Percentiles rank a stretch among this genome's conserved stretches.
Conservation (phyloP, 2,797 vertebrate species). For the Melanogrammus aeglefinus region DNA sequence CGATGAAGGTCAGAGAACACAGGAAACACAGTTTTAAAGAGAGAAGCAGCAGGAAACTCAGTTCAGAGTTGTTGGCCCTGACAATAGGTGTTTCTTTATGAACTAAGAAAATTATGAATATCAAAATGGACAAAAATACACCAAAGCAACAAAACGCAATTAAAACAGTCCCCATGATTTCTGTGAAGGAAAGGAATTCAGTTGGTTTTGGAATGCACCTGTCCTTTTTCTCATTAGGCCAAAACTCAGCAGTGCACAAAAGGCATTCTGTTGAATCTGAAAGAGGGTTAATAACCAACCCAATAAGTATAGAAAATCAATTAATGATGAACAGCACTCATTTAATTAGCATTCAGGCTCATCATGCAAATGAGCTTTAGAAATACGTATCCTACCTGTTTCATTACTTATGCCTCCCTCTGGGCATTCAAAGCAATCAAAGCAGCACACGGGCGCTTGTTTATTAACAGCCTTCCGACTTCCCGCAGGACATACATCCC, state of each 20-base stretch:
- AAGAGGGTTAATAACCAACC: neutral
- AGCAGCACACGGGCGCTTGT: constrained; percentile 64
- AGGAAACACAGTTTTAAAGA: constrained; percentile 53
- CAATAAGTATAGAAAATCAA: neutral
- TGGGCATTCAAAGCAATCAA: constrained; percentile 65
- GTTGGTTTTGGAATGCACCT: constrained; percentile 58
- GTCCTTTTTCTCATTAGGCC: constrained; percentile 63
- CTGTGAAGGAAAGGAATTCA: constrained; percentile 67
- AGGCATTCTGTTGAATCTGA: constrained; percentile 64
- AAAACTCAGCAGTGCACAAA: constrained; percentile 55
- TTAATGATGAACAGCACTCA: neutral
- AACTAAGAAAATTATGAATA: constrained; percentile 46
- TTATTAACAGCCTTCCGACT: constrained; percentile 62
- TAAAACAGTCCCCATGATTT: constrained; percentile 64
- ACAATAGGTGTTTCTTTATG: constrained; percentile 64
- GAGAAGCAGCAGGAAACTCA: constrained; percentile 66
- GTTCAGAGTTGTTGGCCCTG: constrained; percentile 61
- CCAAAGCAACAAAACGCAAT: constrained; percentile 56
- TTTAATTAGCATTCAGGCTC: neutral
- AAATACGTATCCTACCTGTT: constrained; percentile 48
- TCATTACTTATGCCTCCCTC: constrained; percentile 66
- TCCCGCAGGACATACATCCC: constrained; percentile 57
- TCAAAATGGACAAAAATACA: constrained; percentile 54
- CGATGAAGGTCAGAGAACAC: constrained; percentile 39
- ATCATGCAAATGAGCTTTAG: neutral